Percentiles rank a stretch among this genome's conserved stretches.
These are phyloP conservation scores for Simalia tracyae DNA, from an alignment of 2,797 vertebrate genomes.

Conservation along the genomic window DNA sequence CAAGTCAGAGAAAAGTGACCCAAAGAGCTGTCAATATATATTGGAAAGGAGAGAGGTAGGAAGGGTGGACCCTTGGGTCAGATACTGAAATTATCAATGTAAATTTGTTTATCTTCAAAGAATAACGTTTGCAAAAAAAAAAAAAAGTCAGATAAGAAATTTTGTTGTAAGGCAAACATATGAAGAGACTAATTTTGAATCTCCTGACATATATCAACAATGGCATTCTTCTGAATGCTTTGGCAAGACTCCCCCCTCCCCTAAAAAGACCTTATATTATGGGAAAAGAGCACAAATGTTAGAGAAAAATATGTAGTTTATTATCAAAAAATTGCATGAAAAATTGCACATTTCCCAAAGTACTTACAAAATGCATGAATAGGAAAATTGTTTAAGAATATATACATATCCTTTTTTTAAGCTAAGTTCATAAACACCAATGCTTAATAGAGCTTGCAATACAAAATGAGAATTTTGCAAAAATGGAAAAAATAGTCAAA, in stretches of 20 bases:
- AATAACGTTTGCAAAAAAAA: neutral
- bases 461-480: neutral
- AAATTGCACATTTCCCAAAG: neutral
- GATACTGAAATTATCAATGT: constrained; percentile 23
- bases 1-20: constrained; percentile 27
- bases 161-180: neutral
- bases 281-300: neutral
- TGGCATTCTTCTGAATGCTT: no score
- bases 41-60: accelerated
- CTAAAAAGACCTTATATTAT: neutral
- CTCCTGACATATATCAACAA: no score
- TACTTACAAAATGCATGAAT: neutral
- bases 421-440: no score
- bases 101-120: neutral
- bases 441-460: neutral
- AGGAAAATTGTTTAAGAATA: neutral
- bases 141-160: neutral
- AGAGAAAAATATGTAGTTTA: neutral
- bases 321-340: neutral
- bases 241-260: neutral
- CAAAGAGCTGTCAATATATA: neutral
- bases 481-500: neutral
- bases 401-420: no score
- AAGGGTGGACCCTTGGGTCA: constrained; percentile 7
- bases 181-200: no score